Conservation (phyloP, 2,888 invertebrate species). For the Heteropelma amictum region DNA sequence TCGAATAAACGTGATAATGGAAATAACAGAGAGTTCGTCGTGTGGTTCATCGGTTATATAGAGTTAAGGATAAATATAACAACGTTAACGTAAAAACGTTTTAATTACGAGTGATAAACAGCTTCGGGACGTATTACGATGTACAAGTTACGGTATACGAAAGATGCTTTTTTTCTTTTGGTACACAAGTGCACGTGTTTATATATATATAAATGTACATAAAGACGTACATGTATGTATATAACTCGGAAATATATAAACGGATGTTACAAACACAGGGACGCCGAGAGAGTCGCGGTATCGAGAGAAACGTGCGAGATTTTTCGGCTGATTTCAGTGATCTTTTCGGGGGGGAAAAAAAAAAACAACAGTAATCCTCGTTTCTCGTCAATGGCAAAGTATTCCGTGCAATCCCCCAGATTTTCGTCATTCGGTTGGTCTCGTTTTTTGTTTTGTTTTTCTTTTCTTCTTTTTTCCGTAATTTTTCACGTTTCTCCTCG, state of each 20-base stretch:
- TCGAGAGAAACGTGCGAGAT: too few species aligned
- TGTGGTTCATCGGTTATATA: conserved; percentile 42
- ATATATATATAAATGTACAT: background rate
- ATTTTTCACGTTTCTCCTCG: conserved; percentile 1
- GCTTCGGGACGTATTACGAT: background rate
- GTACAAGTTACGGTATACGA: conserved; percentile 14
- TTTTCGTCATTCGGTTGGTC: conserved; percentile 24
- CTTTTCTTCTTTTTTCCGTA: conserved; percentile 28
- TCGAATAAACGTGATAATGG: conserved; percentile 4
- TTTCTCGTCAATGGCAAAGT: too few species aligned
- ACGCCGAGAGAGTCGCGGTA: too few species aligned
- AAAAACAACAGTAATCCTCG: too few species aligned
- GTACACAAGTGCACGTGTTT: too few species aligned
- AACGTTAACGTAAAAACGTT: conserved; percentile 8
- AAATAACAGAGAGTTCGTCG: conserved; percentile 47
- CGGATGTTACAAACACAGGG: background rate
- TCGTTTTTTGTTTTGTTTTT: conserved; percentile 6
- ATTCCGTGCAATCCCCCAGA: conserved; percentile 37
- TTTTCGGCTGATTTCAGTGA: too few species aligned
- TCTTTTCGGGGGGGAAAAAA: too few species aligned
- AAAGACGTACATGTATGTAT: background rate
- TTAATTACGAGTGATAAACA: conserved; percentile 22
- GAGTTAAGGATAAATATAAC: background rate
- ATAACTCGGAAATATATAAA: background rate
- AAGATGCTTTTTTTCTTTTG: too few species aligned